Evolutionary conservation across 2,888 invertebrate genomes (phyloP).

Genomic region (Apodemia duryi): DNA sequence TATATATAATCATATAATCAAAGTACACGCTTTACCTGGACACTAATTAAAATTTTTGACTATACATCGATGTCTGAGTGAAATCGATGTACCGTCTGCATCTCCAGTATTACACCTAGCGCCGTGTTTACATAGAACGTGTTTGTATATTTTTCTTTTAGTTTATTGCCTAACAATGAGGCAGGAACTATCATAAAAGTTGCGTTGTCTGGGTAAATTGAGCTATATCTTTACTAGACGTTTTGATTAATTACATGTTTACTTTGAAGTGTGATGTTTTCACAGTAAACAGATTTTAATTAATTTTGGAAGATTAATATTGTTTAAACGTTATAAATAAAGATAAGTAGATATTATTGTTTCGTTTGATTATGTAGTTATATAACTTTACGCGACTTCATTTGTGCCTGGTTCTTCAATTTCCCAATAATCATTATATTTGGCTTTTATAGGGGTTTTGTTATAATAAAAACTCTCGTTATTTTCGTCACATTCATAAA

Average conservation of each 20-base stretch:
- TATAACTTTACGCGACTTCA: background rate
- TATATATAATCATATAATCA: too few species aligned
- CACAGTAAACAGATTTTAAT: slow-evolving; percentile 1
- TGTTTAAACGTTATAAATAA: background rate
- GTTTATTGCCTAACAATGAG: slow-evolving; percentile 31
- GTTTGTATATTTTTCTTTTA: slow-evolving; percentile 31
- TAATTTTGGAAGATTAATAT: slow-evolving; percentile 13
- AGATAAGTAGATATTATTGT: background rate
- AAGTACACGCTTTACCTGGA: too few species aligned
- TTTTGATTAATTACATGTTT: slow-evolving; percentile 19
- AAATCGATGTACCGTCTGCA: background rate
- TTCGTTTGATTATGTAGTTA: background rate
- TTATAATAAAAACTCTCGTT: too few species aligned
- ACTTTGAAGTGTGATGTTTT: slow-evolving; percentile 16
- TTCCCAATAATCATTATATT: too few species aligned
- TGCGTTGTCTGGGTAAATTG: slow-evolving; percentile 21
- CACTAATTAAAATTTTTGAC: background rate
- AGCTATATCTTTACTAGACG: slow-evolving; percentile 19
- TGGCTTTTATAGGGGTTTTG: too few species aligned
- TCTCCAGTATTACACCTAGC: slow-evolving; percentile 19
- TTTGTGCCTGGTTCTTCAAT: background rate
- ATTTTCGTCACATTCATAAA: background rate
- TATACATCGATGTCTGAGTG: background rate
- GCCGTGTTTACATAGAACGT: slow-evolving; percentile 27
- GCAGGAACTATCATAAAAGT: slow-evolving; percentile 28